These are phyloP conservation scores for Agonopterix subpropinquella DNA, from an alignment of 2,888 invertebrate genomes.

Conservation along the genomic window DNA sequence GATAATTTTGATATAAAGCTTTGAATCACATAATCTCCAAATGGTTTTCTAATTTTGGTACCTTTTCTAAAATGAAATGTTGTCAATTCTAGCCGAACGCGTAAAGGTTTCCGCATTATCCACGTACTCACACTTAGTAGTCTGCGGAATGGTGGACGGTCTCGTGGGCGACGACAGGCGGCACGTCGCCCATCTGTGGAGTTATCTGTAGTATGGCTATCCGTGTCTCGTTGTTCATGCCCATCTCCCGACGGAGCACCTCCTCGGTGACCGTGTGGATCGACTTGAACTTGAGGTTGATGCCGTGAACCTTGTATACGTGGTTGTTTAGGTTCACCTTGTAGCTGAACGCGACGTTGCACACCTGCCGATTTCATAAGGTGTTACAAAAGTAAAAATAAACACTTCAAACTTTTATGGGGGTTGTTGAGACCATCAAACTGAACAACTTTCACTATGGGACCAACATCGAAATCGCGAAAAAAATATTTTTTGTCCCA, in stretches of 20 bases:
- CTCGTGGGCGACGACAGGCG: slow-evolving; percentile 52
- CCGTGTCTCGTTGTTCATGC: slow-evolving; percentile 45
- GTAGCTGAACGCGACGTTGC: slow-evolving; percentile 69
- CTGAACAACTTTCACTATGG: too few species aligned
- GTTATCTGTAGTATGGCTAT: slow-evolving; percentile 54
- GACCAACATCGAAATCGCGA: too few species aligned
- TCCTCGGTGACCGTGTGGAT: slow-evolving; percentile 68
- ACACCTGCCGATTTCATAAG: slow-evolving; percentile 43
- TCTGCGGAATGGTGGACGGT: slow-evolving; percentile 36
- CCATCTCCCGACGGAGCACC: slow-evolving; percentile 52
- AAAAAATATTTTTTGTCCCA: too few species aligned
- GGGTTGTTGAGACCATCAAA: too few species aligned
- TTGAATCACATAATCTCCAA: too few species aligned
- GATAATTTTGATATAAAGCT: too few species aligned
- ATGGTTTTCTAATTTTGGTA: too few species aligned
- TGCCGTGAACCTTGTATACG: slow-evolving; percentile 63
- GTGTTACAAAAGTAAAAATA: too few species aligned
- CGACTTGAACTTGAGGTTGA: slow-evolving; percentile 69
- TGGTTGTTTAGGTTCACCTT: slow-evolving; percentile 72
- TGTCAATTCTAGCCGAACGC: too few species aligned
- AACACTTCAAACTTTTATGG: too few species aligned
- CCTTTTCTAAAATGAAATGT: too few species aligned
- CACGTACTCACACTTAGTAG: slow-evolving; percentile 9
- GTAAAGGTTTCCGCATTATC: too few species aligned
- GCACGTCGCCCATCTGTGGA: slow-evolving; percentile 48